Conservation (phyloP, 2,888 invertebrate species). For the Pseudolycoriella hygida region DNA sequence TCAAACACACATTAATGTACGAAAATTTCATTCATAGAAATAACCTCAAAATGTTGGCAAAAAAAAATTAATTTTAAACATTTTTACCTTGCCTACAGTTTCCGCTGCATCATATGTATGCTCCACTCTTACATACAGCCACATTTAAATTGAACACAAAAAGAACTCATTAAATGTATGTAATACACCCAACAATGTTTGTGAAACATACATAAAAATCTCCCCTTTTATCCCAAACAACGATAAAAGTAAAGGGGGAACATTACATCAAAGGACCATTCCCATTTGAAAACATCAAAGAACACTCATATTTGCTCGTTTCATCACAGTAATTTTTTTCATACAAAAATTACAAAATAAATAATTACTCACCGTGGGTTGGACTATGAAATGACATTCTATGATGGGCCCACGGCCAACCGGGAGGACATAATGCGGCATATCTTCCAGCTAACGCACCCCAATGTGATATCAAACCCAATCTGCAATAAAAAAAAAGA, state of each 20-base stretch:
- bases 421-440: constrained; percentile 47
- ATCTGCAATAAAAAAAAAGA: constrained; percentile 31
- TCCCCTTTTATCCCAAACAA: neutral
- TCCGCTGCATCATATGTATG: neutral
- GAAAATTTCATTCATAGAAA: too few species aligned
- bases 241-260: constrained; percentile 1
- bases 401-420: constrained; percentile 42
- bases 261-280: neutral
- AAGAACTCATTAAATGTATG: too few species aligned
- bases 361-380: constrained; percentile 40
- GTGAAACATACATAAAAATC: too few species aligned
- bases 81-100: too few species aligned
- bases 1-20: too few species aligned
- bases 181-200: too few species aligned
- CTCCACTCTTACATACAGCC: too few species aligned
- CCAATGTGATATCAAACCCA: constrained; percentile 69
- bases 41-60: too few species aligned
- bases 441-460: constrained; percentile 59
- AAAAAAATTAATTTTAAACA: too few species aligned
- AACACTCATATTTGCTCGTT: neutral
- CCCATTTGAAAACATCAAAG: constrained; percentile 2
- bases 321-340: neutral
- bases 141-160: too few species aligned
- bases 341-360: constrained; percentile 3
- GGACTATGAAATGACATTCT: constrained; percentile 37